A percentile compares a stretch with the other conserved stretches of the same genome.
These are phyloP conservation scores for Pseudeuparius sepicola DNA, from an alignment of 2,888 invertebrate genomes.

Conservation along the genomic window DNA sequence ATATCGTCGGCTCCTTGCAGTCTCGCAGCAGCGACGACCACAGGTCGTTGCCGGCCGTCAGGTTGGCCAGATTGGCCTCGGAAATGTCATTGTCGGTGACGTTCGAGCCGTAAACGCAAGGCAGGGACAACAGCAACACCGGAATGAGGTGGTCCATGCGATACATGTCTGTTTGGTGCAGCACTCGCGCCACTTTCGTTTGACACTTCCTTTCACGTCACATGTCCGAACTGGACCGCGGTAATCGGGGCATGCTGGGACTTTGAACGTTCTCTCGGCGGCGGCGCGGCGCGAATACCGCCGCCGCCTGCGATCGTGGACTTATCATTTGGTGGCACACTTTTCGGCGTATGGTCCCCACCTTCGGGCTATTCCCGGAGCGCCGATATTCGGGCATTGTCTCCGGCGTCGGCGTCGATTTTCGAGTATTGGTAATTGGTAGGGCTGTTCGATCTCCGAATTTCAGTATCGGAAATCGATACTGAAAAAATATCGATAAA, in stretches of 20 bases:
- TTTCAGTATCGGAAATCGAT: no score
- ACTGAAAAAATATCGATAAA: no score
- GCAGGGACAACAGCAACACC: slow-evolving; percentile 17
- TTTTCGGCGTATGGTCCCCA: slow-evolving; percentile 24
- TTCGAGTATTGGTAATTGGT: no score
- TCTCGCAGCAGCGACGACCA: slow-evolving; percentile 67
- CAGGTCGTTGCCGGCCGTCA: slow-evolving; percentile 48
- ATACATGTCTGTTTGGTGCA: slow-evolving; percentile 20
- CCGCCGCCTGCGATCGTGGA: slow-evolving; percentile 27
- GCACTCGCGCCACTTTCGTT: slow-evolving; percentile 27
- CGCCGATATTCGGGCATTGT: no score
- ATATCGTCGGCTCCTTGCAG: slow-evolving; percentile 54
- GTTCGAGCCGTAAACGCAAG: slow-evolving; percentile 28
- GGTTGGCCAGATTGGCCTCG: slow-evolving; percentile 31
- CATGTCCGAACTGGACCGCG: slow-evolving; percentile 31
- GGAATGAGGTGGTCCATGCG: slow-evolving; percentile 18
- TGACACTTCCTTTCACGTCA: slow-evolving; percentile 16
- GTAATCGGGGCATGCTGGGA: slow-evolving; percentile 33
- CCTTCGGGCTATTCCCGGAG: no score
- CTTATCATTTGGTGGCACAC: slow-evolving; percentile 37
- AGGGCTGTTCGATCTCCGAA: no score
- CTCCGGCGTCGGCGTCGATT: no score
- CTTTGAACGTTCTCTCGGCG: slow-evolving; percentile 31
- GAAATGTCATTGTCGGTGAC: slow-evolving; percentile 32
- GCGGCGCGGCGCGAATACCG: slow-evolving; percentile 33